Base-by-base conservation (phyloP, 2,888 invertebrate genomes). In the Pogonocherus hispidulus region DNA sequence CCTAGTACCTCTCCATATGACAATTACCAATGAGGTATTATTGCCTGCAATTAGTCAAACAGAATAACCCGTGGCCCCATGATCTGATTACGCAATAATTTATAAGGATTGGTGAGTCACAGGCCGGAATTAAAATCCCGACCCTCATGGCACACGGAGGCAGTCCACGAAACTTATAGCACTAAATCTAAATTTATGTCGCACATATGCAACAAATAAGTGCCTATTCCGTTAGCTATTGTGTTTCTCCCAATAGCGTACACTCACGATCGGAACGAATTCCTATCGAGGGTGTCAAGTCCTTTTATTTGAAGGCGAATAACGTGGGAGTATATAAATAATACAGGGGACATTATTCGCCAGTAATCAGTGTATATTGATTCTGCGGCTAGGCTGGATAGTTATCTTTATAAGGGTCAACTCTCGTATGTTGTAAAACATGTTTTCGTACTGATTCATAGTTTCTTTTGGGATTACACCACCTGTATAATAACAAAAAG, bases 161-260 rank as follows among this genome's bases (percentile, higher is more conserved):
- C 19, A 22, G 32, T 32, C 35, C 62, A 32, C 16, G 20, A 35
- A 47, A 32, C 47, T 19, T 46, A 56, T 56, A 41, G 73, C 65
- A 67, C 63, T 71, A 74, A 74, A 74, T 74, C 72, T 72, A 71
- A 72, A 74, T 74, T 74, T 74, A 72, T 74, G 70, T 74, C 46
- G 69, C 71, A 69, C 72, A 74, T 72, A 72, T 74, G 72, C 70
- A 72, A 66, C 63, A 66, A 69, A 71, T 74, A 75, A 70, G 62
- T 22, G 51, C 22, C 62, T 37, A 51, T 62, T 62, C 51, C 23
- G 59, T 19, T 19, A 32, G 32, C 62, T 37, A 62, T 62, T 62
- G 62, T 51, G 37, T 62, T 37, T 3, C 19, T 55, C 37, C 51
- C 62, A 14, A 51, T 57, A 23, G 44, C 16, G 46, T 44, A 23